A percentile compares a stretch with the other conserved stretches of the same genome.
Conservation (phyloP, 2,797 vertebrate species). For the Harpagifer antarcticus region DNA sequence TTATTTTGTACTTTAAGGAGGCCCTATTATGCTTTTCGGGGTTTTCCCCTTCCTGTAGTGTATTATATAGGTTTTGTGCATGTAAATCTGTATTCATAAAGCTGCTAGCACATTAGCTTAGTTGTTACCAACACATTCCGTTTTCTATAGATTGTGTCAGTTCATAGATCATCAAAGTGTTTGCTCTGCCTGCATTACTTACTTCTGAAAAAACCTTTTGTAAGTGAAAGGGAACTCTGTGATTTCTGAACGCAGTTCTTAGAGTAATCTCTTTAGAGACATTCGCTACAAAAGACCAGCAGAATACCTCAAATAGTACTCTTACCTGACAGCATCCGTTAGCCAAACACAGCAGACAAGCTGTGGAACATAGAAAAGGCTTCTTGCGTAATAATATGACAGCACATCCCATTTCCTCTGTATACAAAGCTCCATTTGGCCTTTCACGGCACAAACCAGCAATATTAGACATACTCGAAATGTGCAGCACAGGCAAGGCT, state of each 20-base stretch:
- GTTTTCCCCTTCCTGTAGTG: no score
- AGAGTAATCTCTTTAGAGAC: slow-evolving; percentile 13
- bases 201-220: slow-evolving; percentile 2
- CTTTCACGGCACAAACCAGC: slow-evolving; percentile 58
- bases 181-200: slow-evolving; percentile 10
- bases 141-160: not conserved
- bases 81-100: not conserved
- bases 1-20: not conserved
- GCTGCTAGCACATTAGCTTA: not conserved
- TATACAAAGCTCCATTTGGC: slow-evolving; percentile 66
- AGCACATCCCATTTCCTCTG: slow-evolving; percentile 41
- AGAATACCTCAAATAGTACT: slow-evolving; percentile 8
- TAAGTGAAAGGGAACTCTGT: not conserved
- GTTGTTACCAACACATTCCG: slow-evolving; percentile 3
- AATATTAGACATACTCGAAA: slow-evolving; percentile 62
- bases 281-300: slow-evolving; percentile 12
- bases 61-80: no score
- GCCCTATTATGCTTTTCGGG: no score
- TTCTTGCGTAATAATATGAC: slow-evolving; percentile 41
- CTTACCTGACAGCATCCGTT: slow-evolving; percentile 21
- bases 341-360: slow-evolving; percentile 36
- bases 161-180: slow-evolving; percentile 3
- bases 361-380: slow-evolving; percentile 36
- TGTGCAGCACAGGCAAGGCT: slow-evolving; percentile 62
- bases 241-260: slow-evolving; percentile 1